These are phyloP conservation scores for Lochmaea capreae DNA, from an alignment of 2,888 invertebrate species.

Conservation along the genomic window DNA sequence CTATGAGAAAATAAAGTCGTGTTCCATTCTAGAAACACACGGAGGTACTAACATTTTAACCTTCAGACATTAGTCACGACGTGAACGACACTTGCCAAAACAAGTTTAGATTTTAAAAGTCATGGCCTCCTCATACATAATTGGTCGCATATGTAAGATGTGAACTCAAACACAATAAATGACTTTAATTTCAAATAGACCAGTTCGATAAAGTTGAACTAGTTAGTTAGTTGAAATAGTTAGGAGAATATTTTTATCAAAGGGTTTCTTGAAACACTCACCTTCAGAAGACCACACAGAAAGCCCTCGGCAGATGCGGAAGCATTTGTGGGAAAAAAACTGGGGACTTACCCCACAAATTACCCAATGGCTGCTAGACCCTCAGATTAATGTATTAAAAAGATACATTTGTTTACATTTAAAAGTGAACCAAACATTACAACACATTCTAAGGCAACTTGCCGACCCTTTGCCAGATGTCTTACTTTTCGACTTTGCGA, in stretches of 20 bases:
- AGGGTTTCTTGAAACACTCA: neutral
- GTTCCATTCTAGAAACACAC: neutral
- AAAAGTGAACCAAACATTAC: too few species aligned
- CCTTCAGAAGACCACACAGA: too few species aligned
- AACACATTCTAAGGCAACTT: too few species aligned
- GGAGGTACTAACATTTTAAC: neutral
- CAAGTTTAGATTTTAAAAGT: conserved; percentile 14
- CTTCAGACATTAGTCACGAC: conserved; percentile 10
- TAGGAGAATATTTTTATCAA: neutral
- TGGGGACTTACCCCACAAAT: too few species aligned
- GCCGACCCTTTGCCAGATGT: too few species aligned
- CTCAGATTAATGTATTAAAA: too few species aligned
- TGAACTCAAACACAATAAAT: neutral
- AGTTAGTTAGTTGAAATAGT: too few species aligned
- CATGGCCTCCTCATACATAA: neutral
- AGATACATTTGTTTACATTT: too few species aligned
- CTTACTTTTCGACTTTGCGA: too few species aligned
- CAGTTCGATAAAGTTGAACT: neutral
- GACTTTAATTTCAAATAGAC: neutral
- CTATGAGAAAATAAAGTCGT: neutral
- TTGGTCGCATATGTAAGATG: neutral
- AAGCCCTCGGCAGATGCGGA: too few species aligned
- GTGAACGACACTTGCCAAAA: neutral
- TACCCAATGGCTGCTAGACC: too few species aligned
- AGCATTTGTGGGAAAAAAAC: too few species aligned